Base-by-base conservation (phyloP, 2,797 vertebrate genomes). In the Galago senegalensis region DNA sequence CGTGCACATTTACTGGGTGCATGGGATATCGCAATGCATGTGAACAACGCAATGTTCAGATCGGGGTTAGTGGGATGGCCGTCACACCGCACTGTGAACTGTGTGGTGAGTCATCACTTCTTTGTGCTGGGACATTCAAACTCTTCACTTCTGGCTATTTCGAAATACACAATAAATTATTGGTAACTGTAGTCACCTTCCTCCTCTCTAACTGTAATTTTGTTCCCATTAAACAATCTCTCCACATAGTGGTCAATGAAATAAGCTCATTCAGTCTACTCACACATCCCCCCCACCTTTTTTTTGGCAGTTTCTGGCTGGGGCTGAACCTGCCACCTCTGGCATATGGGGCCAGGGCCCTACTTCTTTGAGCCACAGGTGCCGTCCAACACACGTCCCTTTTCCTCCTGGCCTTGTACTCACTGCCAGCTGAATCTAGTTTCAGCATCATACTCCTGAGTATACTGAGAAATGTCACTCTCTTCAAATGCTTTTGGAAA, bases 371-470 rank as follows among this genome's bases (percentile, higher is more conserved):
- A 43, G 40, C 40, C 40, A 43, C 40, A 43, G 40, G 40, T 43
- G 40, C 40, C 40, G 40, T 6, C 40, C 40, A 43, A 43, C 20
- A 40, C 25, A 12, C 4, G 13, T 20, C 17, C 61, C 16, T 18
- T 49, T 73, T 56, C 23, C 58, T 65, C 46, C 27, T 46, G 23
- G 46, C 0, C 21, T 31, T 1, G 6, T 14, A 27, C 7, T 25
- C 17, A n/a, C 7, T 72, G 37, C 61, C 49, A 13, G n/a, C 17
- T 25, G 37, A 27, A 29, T 80, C 18, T 53, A 20, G 31, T 91
- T 76, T 77, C 0, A 0, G 1, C 6, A 49, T 69, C 25, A 34
- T 40, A 34, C 10, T 14, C 20, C 17, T 65, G 37, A 7, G 10
- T 9, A 3, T 77, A 12, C 3, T 76, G 17, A 87, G 58, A 63